These are phyloP conservation scores for Erythrocercus mccallii DNA, from an alignment of 2,113 vertebrate species.

Conservation along the genomic window DNA sequence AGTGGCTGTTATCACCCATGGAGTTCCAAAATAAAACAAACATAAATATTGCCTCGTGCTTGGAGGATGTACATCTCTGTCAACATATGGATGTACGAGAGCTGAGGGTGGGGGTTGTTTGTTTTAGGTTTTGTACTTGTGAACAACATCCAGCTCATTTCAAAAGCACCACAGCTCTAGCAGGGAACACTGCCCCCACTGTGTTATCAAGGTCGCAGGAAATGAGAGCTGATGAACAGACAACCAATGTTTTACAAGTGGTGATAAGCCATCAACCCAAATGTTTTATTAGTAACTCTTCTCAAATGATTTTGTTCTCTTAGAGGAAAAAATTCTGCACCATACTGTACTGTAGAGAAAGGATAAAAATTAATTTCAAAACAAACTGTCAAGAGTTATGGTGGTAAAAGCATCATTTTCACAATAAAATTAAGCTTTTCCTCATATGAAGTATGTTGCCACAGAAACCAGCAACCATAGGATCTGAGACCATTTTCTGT, in stretches of 20 bases:
- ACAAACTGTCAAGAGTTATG: background rate
- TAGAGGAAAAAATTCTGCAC: background rate
- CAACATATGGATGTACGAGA: background rate
- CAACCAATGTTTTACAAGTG: background rate
- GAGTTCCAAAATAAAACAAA: background rate
- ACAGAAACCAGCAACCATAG: conserved; percentile 18
- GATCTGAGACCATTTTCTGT: background rate
- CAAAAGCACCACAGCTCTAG: background rate
- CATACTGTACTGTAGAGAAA: background rate
- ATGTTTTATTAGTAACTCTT: background rate
- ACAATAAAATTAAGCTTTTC: background rate
- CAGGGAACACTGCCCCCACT: background rate
- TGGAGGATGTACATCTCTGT: background rate
- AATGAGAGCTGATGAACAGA: background rate
- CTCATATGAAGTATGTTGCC: conserved; percentile 1
- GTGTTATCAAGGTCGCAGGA: background rate
- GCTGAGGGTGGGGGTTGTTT: background rate
- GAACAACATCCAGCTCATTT: background rate
- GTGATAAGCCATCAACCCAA: background rate
- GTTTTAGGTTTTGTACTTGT: background rate
- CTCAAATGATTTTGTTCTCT: background rate
- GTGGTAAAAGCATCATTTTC: background rate
- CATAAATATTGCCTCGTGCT: background rate
- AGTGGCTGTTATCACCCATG: background rate
- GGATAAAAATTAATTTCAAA: background rate